phyloP scores from a whole-genome alignment of 2,888 invertebrate genomes.

The Malthinus flaveolus region DNA sequence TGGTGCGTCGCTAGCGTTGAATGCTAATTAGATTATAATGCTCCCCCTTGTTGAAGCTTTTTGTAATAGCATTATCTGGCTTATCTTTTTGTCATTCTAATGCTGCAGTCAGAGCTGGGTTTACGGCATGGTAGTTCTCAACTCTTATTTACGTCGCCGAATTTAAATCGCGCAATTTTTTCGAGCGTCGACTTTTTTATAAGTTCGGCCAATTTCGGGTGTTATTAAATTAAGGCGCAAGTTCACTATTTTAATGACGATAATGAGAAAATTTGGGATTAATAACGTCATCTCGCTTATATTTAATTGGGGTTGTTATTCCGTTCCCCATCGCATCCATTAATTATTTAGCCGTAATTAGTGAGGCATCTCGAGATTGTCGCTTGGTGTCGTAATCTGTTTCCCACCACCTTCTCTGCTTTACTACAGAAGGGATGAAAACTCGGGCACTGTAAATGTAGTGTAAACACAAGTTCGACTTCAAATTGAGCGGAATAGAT shows the following conservation, averaged over 20 bases:
- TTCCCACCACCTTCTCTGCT: slow-evolving; percentile 34
- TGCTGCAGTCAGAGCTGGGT: slow-evolving; percentile 39
- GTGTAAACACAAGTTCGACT: slow-evolving; percentile 53
- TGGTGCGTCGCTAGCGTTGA: slow-evolving; percentile 30
- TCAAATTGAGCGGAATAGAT: slow-evolving; percentile 54
- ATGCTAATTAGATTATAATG: slow-evolving; percentile 32
- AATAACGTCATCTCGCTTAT: slow-evolving; percentile 31
- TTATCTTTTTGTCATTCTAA: slow-evolving; percentile 42
- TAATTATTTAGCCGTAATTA: slow-evolving; percentile 47
- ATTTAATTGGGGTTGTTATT: slow-evolving; percentile 39
- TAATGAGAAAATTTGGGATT: slow-evolving; percentile 25
- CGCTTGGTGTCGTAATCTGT: slow-evolving; percentile 44
- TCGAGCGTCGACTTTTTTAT: background rate
- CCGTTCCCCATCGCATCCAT: slow-evolving; percentile 34
- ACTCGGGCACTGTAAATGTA: slow-evolving; percentile 46
- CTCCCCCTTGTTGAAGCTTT: slow-evolving; percentile 40
- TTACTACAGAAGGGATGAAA: slow-evolving; percentile 29
- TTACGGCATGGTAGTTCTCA: slow-evolving; percentile 23
- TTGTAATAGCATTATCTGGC: slow-evolving; percentile 49
- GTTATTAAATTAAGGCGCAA: background rate
- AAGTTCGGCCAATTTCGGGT: background rate
- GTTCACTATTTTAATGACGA: slow-evolving; percentile 16
- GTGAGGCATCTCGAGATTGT: slow-evolving; percentile 39
- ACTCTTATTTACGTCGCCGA: slow-evolving; percentile 12
- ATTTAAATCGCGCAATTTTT: slow-evolving; percentile 6